Percentiles rank a stretch among this genome's conserved stretches.
Evolutionary conservation across 2,113 vertebrate species (phyloP).

Genomic region (Aviceda subcristata): DNA sequence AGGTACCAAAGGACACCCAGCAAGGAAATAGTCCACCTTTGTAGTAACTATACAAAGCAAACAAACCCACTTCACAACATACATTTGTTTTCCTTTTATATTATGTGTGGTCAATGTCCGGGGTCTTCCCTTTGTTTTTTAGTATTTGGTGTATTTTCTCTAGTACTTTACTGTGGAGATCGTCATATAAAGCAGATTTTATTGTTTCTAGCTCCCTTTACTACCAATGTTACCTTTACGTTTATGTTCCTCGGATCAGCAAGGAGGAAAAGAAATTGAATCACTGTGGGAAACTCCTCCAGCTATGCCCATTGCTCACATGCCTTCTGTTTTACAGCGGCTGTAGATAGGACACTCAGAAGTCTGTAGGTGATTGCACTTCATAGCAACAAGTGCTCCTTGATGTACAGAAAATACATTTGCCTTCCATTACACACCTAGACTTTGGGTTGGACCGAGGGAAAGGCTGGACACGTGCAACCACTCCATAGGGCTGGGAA

Average conservation of each 20-base stretch:
- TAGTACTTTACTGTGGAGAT: not conserved
- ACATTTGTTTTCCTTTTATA: not conserved
- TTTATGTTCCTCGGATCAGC: not conserved
- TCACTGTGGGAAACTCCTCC: not conserved
- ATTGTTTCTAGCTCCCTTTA: not conserved
- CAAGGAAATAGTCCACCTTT: not conserved
- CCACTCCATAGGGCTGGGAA: rapidly evolving
- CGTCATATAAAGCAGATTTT: not conserved
- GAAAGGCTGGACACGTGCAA: not conserved
- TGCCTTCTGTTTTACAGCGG: not conserved
- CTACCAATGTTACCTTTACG: not conserved
- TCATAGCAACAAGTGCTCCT: not conserved
- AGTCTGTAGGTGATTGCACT: not conserved
- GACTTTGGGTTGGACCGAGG: not conserved
- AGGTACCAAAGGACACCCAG: not conserved
- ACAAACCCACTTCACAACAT: not conserved
- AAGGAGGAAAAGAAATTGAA: not conserved
- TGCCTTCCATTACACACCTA: not conserved
- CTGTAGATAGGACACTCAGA: not conserved
- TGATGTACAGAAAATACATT: not conserved
- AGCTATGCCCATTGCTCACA: not conserved
- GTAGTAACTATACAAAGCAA: not conserved
- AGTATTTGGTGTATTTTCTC: not conserved
- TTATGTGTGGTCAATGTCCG: not conserved
- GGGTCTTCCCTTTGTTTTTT: not conserved